A percentile compares a stretch with the other conserved stretches of the same genome.
These are phyloP conservation scores for Dusona sp. DNA, from an alignment of 2,888 invertebrate genomes.

Conservation along the genomic window DNA sequence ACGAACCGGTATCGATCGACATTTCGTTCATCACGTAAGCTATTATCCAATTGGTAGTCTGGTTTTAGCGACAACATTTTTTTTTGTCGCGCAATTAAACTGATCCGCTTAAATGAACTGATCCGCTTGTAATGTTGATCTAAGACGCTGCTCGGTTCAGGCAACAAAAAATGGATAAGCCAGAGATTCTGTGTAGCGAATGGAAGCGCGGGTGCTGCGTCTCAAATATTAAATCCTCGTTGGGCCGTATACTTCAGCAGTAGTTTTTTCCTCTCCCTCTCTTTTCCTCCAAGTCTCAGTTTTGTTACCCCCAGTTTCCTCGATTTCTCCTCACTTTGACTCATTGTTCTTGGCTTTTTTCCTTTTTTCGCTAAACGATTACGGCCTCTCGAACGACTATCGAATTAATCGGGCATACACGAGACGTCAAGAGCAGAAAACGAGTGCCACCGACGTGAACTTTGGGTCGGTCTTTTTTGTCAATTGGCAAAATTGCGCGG, in stretches of 20 bases:
- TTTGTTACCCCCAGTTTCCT: conserved; percentile 26
- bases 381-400: conserved; percentile 56
- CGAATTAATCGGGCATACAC: conserved; percentile 71
- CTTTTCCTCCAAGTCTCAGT: neutral
- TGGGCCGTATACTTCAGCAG: neutral
- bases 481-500: conserved; percentile 37
- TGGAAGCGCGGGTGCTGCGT: neutral
- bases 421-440: conserved; percentile 70
- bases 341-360: conserved; percentile 52
- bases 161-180: neutral
- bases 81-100: neutral
- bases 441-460: conserved; percentile 68
- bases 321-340: conserved; percentile 24
- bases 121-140: neutral
- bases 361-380: conserved; percentile 28
- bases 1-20: neutral
- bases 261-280: conserved; percentile 25
- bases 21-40: neutral
- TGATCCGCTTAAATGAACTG: neutral
- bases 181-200: neutral
- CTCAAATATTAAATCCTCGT: conserved; percentile 4
- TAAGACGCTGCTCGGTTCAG: neutral
- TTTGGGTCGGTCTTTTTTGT: conserved; percentile 51
- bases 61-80: neutral
- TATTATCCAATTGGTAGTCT: neutral